These are phyloP conservation scores for Neostethus bicornis DNA, from an alignment of 2,797 vertebrate genomes.

Conservation along the genomic window DNA sequence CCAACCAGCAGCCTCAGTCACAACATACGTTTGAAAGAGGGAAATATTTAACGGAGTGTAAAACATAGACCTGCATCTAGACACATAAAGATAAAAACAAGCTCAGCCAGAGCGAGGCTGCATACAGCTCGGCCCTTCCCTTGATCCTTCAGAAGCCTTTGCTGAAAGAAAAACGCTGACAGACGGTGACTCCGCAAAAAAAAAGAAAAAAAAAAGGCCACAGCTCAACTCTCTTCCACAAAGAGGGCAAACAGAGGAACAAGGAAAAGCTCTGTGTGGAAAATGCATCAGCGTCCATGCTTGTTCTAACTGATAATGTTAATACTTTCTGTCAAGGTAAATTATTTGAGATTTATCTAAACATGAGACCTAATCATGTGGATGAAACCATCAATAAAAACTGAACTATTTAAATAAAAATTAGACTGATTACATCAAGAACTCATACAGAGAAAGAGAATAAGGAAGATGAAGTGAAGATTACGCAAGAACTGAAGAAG, in stretches of 20 bases:
- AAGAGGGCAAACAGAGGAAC: constrained; percentile 22
- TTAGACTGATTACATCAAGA: not conserved
- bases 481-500: constrained; percentile 1
- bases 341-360: too few species aligned
- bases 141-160: constrained; percentile 12
- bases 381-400: not conserved
- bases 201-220: constrained; percentile 57
- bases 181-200: constrained; percentile 69
- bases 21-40: not conserved
- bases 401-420: not conserved
- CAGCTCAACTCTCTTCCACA: constrained; percentile 16
- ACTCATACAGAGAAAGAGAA: not conserved
- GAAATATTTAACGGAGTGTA: not conserved
- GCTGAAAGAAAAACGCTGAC: constrained; percentile 74
- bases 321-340: not conserved
- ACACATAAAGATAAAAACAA: constrained; percentile 15
- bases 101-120: constrained; percentile 2
- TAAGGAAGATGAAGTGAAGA: constrained; percentile 3
- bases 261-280: constrained; percentile 3
- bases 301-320: not conserved
- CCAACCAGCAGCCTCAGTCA: not conserved
- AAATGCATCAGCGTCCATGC: too few species aligned
- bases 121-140: constrained; percentile 16
- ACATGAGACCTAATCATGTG: not conserved
- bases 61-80: not conserved